Base-by-base conservation (phyloP, 2,797 vertebrate species). In the Enteromius treurensis region DNA sequence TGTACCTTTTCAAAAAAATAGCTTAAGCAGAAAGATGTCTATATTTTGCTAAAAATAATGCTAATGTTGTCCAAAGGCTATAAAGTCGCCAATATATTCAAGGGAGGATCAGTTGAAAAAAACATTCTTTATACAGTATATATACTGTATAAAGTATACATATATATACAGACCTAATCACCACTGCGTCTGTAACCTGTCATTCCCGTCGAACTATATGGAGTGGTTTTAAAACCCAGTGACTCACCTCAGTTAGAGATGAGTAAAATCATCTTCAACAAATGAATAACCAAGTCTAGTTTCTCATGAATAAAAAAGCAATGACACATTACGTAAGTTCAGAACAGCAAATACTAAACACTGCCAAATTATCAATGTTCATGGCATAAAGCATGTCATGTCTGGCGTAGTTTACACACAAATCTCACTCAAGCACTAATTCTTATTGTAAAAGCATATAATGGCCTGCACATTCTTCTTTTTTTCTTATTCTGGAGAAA, bases 321-420 rank as follows among this genome's bases (percentile, higher is more conserved):
- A 42, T 42, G 21, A 64, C 13, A 15, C 15, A 75, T 65, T 75
- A 64, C 3, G 10, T 42, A 75, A 82, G 9, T 67, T 53, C 58
- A 65, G 42, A 81, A 71, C 26, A 62, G 58, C 14, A 75, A 81
- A 81, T 45, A 76, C 58, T 26, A 76, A 40, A 64, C 53, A 26
- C 70, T 82, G 34, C 45, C 60, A 67, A 32, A 40, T 42, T 49
- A 67, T 76, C n/a, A 82, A 55, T 3, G 1, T 51, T 82, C 32
- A 42, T 76, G 80, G 67, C 80, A 67, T 82, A 26, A 82, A 76
- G 62, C 1, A 2, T 2, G 32, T 79, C n/a, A 47, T 45, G 23
- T 34, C 34, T 60, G 5, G 10, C 34, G 40, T 60, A 60, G 14
- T 19, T 76, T n/a, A 55, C 17, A 40, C 51, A 49, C 1, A 21